Base-by-base conservation (phyloP, 2,113 vertebrate genomes). In the Coregonus clupeaformis region DNA sequence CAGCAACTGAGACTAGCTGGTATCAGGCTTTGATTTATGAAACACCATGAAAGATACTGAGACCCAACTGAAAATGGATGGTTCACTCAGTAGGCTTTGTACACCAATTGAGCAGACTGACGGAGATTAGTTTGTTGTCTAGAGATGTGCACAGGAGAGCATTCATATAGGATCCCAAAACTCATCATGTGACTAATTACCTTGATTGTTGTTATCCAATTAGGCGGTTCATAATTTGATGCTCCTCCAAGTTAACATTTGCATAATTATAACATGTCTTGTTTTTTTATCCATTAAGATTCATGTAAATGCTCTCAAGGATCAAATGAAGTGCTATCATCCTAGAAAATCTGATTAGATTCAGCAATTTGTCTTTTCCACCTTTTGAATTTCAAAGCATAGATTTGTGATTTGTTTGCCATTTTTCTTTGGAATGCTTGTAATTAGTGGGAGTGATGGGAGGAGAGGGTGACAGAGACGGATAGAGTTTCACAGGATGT, bases 151-250 rank as follows among this genome's bases (percentile, higher is more conserved):
- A 16, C 25, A 27, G 64, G 5, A 66, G 52, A 62, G 32, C 68
- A 63, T 73, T 73, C 14, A 59, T 6, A 49, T 16, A 60, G 22
- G 57, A 45, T 63, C 49, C 69, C 16, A 36, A 22, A 63, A n/a
- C 32, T 67, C 24, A 45, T 62, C 20, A 60, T 42, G 16, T 63
- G 64, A 18, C 32, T 36, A 13, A 47, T 55, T 4, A 65, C 24
- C 6, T 27, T 62, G 52, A 75, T 71, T 80, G 27, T 72, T 72
- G 71, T 47, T 47, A 55, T 20, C 73, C 71, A 80, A 72, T 75
- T 72, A 75, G 69, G 68, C 55, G 6, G 27, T 13, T 65, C 55
- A 68, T 64, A 69, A 77, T n/a, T 77, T 18, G 68, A 65, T 76
- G 71, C 60, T 72, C 55, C 60, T 68, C 55, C 63, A 42, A 45